Conservation (phyloP, 2,888 invertebrate species). For the Drosophila rellima region DNA sequence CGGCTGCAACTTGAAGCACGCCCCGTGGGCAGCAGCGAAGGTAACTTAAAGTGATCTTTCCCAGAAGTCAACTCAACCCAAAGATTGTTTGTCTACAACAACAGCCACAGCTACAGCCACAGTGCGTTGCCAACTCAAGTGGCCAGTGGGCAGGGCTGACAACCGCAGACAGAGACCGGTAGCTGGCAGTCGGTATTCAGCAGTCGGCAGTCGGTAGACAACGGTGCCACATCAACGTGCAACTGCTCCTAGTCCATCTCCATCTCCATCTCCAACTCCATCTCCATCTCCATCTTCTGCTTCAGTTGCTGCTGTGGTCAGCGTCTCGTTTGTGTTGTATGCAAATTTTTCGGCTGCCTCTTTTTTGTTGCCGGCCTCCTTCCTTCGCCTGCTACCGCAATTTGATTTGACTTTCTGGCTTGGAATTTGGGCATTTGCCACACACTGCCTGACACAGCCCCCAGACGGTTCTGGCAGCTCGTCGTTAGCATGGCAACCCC, state of each 20-base stretch:
- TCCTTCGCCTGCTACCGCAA: constrained; percentile 36
- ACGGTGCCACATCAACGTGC: constrained; percentile 69
- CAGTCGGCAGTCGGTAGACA: constrained; percentile 62
- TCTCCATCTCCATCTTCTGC: constrained; percentile 3
- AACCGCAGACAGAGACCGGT: constrained; percentile 65
- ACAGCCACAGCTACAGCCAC: constrained; percentile 9
- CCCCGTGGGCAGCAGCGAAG: constrained; percentile 38
- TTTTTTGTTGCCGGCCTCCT: constrained; percentile 52
- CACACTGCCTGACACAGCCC: constrained; percentile 25
- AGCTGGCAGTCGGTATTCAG: constrained; percentile 65
- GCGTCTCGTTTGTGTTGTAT: constrained; percentile 78
- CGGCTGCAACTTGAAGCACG: constrained; percentile 19
- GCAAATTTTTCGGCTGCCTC: constrained; percentile 74
- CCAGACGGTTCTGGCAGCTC: constrained; percentile 36
- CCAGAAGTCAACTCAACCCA: constrained; percentile 63
- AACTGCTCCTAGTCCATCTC: constrained; percentile 39
- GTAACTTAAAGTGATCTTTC: constrained; percentile 74
- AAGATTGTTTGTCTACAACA: constrained; percentile 69
- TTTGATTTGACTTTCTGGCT: constrained; percentile 62
- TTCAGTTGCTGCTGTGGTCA: constrained; percentile 39
- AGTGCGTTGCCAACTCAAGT: constrained; percentile 38
- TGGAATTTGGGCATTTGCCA: constrained; percentile 60
- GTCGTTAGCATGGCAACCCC: constrained; percentile 65
- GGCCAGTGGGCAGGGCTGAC: constrained; percentile 57
- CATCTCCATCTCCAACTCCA: background rate